Conservation (phyloP, 2,888 invertebrate species). For the Eupeodes latifasciatus region DNA sequence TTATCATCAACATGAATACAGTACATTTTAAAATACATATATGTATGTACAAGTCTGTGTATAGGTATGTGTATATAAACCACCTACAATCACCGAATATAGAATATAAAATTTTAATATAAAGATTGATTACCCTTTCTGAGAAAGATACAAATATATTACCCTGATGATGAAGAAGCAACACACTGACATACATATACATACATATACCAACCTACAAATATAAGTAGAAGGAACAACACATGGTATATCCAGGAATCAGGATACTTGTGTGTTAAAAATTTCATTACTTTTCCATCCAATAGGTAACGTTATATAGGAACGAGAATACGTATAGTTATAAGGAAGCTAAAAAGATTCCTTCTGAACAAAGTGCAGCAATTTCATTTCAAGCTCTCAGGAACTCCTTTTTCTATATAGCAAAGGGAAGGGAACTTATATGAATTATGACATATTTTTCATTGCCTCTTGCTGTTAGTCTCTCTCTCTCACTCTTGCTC, state of each 20-base stretch:
- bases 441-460: constrained; percentile 67
- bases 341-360: constrained; percentile 17
- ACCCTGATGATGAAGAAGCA: neutral
- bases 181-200: neutral
- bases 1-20: neutral
- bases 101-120: constrained; percentile 67
- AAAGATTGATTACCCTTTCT: constrained; percentile 68
- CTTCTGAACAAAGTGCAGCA: constrained; percentile 19
- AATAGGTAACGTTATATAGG: neutral
- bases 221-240: neutral
- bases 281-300: constrained; percentile 62
- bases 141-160: constrained; percentile 26
- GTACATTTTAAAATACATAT: neutral
- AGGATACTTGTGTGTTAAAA: constrained; percentile 38
- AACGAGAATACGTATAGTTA: no score
- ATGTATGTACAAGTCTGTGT: neutral
- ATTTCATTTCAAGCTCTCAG: neutral
- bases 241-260: neutral
- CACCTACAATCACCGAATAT: constrained; percentile 18
- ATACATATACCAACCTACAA: neutral
- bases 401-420: neutral
- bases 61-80: neutral
- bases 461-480: neutral
- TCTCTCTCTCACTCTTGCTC: neutral
- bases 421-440: constrained; percentile 36